phyloP scores from a whole-genome alignment of 2,888 invertebrate genomes.

The Nomada flava region DNA sequence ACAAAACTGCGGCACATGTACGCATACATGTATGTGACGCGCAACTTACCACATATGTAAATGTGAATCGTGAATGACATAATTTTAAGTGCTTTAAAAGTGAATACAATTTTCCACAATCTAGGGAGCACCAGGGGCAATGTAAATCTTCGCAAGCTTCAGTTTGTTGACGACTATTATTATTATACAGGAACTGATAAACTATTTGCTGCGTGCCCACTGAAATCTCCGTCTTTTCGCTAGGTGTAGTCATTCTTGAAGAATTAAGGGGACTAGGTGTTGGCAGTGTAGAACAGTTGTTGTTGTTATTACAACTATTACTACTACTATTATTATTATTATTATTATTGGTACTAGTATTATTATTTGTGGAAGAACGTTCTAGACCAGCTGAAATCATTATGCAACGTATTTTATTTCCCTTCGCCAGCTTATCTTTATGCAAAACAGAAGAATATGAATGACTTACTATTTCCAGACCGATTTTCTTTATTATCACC shows the following conservation, averaged over 20 bases:
- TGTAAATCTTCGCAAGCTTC: constrained; percentile 96
- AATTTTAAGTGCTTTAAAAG: constrained; percentile 96
- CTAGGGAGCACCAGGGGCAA: constrained; percentile 98
- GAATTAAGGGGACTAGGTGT: constrained; percentile 79
- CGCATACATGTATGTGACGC: not conserved
- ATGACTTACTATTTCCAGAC: constrained; percentile 75
- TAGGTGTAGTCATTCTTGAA: constrained; percentile 77
- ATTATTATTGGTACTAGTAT: constrained; percentile 81
- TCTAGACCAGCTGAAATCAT: constrained; percentile 76
- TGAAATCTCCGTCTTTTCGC: constrained; percentile 76
- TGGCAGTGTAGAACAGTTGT: constrained; percentile 81
- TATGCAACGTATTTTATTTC: constrained; percentile 2
- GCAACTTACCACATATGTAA: constrained; percentile 92
- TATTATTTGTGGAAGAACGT: constrained; percentile 79
- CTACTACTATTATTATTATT: constrained; percentile 79
- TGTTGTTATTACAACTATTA: constrained; percentile 79
- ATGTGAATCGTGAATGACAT: constrained; percentile 96
- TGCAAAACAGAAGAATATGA: not conserved
- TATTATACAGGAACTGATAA: constrained; percentile 98
- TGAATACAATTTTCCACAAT: constrained; percentile 94
- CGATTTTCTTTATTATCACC: constrained; percentile 84
- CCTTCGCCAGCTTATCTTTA: not conserved
- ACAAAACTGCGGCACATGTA: not conserved
- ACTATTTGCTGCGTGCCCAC: constrained; percentile 90
- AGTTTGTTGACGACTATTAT: constrained; percentile 97